A percentile compares a stretch with the other conserved stretches of the same genome.
These are phyloP conservation scores for Dasyprocta punctata DNA, from an alignment of 2,113 vertebrate species.

Conservation along the genomic window DNA sequence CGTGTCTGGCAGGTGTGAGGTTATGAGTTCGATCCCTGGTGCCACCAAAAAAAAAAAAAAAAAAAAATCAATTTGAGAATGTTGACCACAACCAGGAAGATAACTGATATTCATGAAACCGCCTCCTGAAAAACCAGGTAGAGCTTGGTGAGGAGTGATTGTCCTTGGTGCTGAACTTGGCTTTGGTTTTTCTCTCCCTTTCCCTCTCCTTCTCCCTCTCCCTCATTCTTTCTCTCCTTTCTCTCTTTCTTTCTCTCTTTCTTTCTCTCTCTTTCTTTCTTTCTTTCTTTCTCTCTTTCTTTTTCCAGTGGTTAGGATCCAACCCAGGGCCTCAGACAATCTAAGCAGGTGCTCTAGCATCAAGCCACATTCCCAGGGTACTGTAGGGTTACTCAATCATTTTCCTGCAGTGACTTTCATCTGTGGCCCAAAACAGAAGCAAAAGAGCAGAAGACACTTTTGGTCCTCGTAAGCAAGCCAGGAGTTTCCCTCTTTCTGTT, in stretches of 20 bases:
- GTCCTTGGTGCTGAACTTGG: too few relatives aligned
- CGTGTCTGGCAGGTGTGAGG: too few relatives aligned
- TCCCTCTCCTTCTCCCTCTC: too few relatives aligned
- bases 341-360: not conserved
- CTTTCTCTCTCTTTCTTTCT: too few relatives aligned
- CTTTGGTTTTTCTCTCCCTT: too few relatives aligned
- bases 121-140: not conserved
- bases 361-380: not conserved
- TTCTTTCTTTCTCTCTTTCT: not conserved
- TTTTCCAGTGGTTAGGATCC: not conserved
- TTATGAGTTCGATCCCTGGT: too few relatives aligned
- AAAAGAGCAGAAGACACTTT: not conserved
- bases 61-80: not conserved
- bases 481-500: not conserved
- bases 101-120: not conserved
- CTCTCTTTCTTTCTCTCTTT: not conserved
- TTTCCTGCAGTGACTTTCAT: not conserved
- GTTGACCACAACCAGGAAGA: not conserved
- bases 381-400: not conserved
- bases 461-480: not conserved
- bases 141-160: not conserved
- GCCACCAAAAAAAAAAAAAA: not conserved
- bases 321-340: not conserved
- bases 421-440: not conserved
- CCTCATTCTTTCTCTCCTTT: too few relatives aligned